These are phyloP conservation scores for Thryonomys swinderianus DNA, from an alignment of 2,113 vertebrate genomes.

Conservation along the genomic window DNA sequence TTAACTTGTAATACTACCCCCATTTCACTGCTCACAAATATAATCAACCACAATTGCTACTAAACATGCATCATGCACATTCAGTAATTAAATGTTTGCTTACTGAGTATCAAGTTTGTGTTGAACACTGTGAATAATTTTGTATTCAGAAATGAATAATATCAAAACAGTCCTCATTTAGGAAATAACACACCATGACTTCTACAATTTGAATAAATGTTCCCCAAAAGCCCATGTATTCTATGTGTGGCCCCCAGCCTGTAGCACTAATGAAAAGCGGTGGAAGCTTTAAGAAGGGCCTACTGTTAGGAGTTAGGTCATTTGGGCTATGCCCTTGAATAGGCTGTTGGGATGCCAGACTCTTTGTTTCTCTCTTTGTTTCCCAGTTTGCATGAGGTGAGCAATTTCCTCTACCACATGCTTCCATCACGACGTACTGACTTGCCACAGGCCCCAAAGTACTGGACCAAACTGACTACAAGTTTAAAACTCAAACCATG, in stretches of 20 bases:
- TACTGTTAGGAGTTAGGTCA: not conserved
- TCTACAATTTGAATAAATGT: not conserved
- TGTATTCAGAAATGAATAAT: not conserved
- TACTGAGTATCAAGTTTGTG: not conserved
- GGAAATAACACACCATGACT: not conserved
- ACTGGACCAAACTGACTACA: not conserved
- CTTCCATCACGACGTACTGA: not conserved
- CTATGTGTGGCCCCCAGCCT: not conserved
- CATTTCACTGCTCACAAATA: not conserved
- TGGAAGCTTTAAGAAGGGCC: not conserved
- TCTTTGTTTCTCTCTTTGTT: not conserved
- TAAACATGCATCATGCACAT: not conserved
- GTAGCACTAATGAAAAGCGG: not conserved
- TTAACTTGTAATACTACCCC: not conserved
- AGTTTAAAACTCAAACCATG: not conserved
- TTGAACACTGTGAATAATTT: not conserved
- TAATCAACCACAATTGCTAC: not conserved
- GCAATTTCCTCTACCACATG: not conserved
- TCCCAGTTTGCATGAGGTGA: not conserved
- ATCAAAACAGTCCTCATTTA: not conserved
- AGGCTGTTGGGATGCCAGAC: no score
- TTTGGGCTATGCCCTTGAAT: not conserved
- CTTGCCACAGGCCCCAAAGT: not conserved
- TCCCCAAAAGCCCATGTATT: not conserved
- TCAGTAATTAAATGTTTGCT: not conserved